Conservation (phyloP, 2,888 invertebrate genomes). For the Ophioninae sp. region DNA sequence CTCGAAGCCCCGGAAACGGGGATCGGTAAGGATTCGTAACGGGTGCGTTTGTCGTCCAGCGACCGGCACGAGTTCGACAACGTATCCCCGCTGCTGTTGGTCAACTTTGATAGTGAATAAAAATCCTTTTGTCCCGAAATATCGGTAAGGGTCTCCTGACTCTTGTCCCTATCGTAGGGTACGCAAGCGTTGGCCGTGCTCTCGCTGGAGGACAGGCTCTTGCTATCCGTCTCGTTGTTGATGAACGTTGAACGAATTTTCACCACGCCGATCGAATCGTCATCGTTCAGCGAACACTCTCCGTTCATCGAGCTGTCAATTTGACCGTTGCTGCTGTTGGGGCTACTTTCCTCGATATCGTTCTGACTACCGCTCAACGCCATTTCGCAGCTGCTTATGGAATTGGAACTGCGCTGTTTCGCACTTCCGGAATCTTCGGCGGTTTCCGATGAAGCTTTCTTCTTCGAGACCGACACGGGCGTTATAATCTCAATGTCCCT, state of each 20-base stretch:
- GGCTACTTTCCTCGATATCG: constrained; percentile 73
- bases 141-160: constrained; percentile 62
- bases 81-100: constrained; percentile 58
- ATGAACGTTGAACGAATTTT: constrained; percentile 4
- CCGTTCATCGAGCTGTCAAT: constrained; percentile 60
- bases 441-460: constrained; percentile 66
- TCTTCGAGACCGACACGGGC: constrained; percentile 77
- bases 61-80: constrained; percentile 59
- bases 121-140: constrained; percentile 22
- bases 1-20: constrained; percentile 54
- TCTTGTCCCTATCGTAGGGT: constrained; percentile 57
- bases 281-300: constrained; percentile 31
- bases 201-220: constrained; percentile 57
- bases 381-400: constrained; percentile 80
- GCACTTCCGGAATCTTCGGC: constrained; percentile 68
- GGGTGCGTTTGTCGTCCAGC: constrained; percentile 57
- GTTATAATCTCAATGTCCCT: constrained; percentile 77
- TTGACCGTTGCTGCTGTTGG: constrained; percentile 68
- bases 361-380: constrained; percentile 76
- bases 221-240: constrained; percentile 39
- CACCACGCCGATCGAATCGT: constrained; percentile 10
- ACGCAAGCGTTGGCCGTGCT: constrained; percentile 47
- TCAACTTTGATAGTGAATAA: constrained; percentile 40
- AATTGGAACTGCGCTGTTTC: constrained; percentile 78
- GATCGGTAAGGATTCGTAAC: constrained; percentile 29